Base-by-base conservation (phyloP, 2,888 invertebrate species). In the Melipona beecheii region DNA sequence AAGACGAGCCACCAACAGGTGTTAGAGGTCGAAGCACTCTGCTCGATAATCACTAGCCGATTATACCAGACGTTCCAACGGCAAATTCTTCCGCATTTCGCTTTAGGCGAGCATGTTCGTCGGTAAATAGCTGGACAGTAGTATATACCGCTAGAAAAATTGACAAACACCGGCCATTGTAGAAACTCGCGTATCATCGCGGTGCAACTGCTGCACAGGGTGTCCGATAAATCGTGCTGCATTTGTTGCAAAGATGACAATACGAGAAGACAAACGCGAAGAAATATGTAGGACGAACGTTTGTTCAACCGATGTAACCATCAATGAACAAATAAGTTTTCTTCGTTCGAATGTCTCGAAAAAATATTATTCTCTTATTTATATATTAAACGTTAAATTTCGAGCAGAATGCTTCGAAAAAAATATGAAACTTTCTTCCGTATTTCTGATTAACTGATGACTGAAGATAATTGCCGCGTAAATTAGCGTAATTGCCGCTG, bases 11-110 rank as follows among this genome's bases (percentile, higher is more conserved):
- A n/a, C 24, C 21, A 64, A 78, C 77, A 77, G 81, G 62, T 81
- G 84, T 77, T 83, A 78, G 79, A 81, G 84, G 86, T 83, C 83
- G 71, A 76, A 72, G 62, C 65, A 58, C 86, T 86, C 79, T 79
- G 68, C 69, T 78, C 73, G 86, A 88, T 86, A 81, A 86, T 87
- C 75, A 58, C 78, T 66, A 72, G 19, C 70, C 36, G 64, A 56
- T 62, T 74, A 73, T 50, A 70, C 65, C 72, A 43, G 68, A 50
- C 54, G 68, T 73, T 68, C 62, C 81, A 87, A 78, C 80, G 49
- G 74, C 65, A 74, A 54, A 80, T 83, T 77, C 84, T 76, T 79
- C 66, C 74, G 60, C 66, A 43, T 66, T 80, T 81, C 52, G 70
- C 81, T 74, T 78, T 70, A 66, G 73, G 70, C 82, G 56, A 71